These are phyloP conservation scores for Oreochromis tanganicae DNA, from an alignment of 2,113 vertebrate species.

Conservation along the genomic window DNA sequence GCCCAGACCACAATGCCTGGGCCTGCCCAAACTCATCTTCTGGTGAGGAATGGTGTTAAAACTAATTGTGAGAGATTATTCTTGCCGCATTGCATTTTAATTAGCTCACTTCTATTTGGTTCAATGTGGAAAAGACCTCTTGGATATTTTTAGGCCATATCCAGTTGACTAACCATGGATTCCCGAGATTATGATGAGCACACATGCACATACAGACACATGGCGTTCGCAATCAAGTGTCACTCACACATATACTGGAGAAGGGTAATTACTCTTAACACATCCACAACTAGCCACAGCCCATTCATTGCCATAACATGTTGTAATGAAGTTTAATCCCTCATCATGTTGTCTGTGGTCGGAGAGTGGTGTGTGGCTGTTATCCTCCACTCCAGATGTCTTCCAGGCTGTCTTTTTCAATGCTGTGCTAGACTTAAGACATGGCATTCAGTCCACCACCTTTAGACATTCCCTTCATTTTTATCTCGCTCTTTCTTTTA, in stretches of 20 bases:
- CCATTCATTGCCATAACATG: slow-evolving; percentile 67
- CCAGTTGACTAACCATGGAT: neutral
- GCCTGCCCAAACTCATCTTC: slow-evolving; percentile 3
- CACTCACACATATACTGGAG: slow-evolving; percentile 31
- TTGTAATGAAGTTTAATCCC: slow-evolving; percentile 65
- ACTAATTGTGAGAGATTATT: slow-evolving; percentile 8
- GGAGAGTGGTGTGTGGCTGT: slow-evolving; percentile 49
- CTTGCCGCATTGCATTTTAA: slow-evolving; percentile 42
- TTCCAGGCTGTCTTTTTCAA: slow-evolving; percentile 34
- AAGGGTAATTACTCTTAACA: slow-evolving; percentile 56
- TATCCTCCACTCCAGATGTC: slow-evolving; percentile 58
- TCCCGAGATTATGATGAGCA: neutral
- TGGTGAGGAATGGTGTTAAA: slow-evolving; percentile 1
- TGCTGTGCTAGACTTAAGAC: slow-evolving; percentile 10
- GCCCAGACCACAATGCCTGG: slow-evolving; percentile 47
- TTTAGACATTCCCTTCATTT: slow-evolving; percentile 12
- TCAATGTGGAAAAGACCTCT: neutral
- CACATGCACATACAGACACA: neutral
- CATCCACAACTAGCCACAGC: slow-evolving; percentile 53
- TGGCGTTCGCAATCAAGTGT: slow-evolving; percentile 32
- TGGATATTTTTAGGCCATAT: neutral
- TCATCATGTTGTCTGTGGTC: slow-evolving; percentile 67
- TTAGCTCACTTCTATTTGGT: slow-evolving; percentile 40
- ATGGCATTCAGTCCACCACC: neutral
- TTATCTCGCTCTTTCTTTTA: neutral